phyloP scores from a whole-genome alignment of 2,888 invertebrate species.

The Taenaris catops region DNA sequence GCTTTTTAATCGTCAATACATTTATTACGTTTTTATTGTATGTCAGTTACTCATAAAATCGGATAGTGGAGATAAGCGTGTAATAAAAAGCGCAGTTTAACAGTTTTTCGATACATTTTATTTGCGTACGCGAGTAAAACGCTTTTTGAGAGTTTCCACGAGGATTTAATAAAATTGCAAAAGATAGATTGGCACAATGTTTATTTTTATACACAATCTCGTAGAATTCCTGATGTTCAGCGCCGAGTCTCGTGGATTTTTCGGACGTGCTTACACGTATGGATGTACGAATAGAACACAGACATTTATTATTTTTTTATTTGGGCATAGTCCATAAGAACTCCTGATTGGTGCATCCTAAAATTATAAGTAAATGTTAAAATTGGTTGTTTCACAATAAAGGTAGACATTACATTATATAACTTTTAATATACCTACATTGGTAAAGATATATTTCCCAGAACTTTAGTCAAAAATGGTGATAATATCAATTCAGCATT shows the following conservation, averaged over 20 bases:
- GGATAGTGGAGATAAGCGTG: constrained; percentile 22
- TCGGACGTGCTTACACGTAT: too few species aligned
- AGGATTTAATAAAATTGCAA: constrained; percentile 2
- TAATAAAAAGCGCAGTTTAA: constrained; percentile 21
- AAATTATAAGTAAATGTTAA: too few species aligned
- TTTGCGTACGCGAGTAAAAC: constrained; percentile 14
- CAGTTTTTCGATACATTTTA: constrained; percentile 23
- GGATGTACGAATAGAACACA: too few species aligned
- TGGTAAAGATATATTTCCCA: constrained; percentile 65
- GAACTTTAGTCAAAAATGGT: constrained; percentile 60
- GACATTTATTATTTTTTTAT: too few species aligned
- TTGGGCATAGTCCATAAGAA: constrained; percentile 80
- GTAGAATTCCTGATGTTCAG: too few species aligned
- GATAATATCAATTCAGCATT: constrained; percentile 72
- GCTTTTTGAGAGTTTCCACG: constrained; percentile 7
- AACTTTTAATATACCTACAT: constrained; percentile 60
- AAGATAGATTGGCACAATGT: background rate
- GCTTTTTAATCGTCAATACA: constrained; percentile 19
- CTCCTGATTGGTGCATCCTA: constrained; percentile 72
- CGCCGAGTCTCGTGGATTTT: too few species aligned
- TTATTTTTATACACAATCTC: background rate
- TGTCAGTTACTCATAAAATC: constrained; percentile 20
- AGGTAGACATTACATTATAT: too few species aligned
- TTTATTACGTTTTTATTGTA: constrained; percentile 20
- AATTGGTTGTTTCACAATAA: too few species aligned